These are phyloP conservation scores for Notiomystis cincta DNA, from an alignment of 2,113 vertebrate genomes.

Conservation along the genomic window DNA sequence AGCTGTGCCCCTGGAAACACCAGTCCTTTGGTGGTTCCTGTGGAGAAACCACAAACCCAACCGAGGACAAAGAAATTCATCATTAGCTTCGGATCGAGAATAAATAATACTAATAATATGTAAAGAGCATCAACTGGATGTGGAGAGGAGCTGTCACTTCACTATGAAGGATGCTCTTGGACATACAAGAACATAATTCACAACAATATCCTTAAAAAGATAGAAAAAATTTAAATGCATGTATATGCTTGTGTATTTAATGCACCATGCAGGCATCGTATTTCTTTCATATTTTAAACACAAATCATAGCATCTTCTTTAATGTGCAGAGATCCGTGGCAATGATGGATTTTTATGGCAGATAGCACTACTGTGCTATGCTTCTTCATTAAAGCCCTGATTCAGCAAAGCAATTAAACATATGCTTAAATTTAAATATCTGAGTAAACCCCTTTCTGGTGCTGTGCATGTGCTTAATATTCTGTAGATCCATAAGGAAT, in stretches of 20 bases:
- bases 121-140: slow-evolving; percentile 53
- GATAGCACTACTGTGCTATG: background rate
- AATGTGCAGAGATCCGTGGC: slow-evolving; percentile 1
- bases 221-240: slow-evolving; percentile 57
- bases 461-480: background rate
- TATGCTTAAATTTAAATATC: slow-evolving; percentile 23
- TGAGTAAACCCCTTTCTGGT: background rate
- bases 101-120: slow-evolving; percentile 58
- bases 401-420: slow-evolving; percentile 40
- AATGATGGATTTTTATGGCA: slow-evolving; percentile 54
- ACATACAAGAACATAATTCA: slow-evolving; percentile 50
- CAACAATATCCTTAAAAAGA: slow-evolving; percentile 50
- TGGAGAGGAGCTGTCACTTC: slow-evolving; percentile 39
- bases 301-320: slow-evolving; percentile 48
- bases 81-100: slow-evolving; percentile 4
- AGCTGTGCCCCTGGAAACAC: background rate
- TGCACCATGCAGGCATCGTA: slow-evolving; percentile 26
- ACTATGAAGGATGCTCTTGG: slow-evolving; percentile 40
- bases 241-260: slow-evolving; percentile 41
- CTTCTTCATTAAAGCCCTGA: slow-evolving; percentile 44
- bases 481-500: background rate
- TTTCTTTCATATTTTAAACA: slow-evolving; percentile 52
- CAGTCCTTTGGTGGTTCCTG: background rate
- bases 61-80: slow-evolving; percentile 5
- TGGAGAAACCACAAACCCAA: slow-evolving; percentile 32